Evolutionary conservation across 2,113 vertebrate genomes (phyloP), one percentile per base, ranked within the genome.

Genomic region (Solea senegalensis): DNA sequence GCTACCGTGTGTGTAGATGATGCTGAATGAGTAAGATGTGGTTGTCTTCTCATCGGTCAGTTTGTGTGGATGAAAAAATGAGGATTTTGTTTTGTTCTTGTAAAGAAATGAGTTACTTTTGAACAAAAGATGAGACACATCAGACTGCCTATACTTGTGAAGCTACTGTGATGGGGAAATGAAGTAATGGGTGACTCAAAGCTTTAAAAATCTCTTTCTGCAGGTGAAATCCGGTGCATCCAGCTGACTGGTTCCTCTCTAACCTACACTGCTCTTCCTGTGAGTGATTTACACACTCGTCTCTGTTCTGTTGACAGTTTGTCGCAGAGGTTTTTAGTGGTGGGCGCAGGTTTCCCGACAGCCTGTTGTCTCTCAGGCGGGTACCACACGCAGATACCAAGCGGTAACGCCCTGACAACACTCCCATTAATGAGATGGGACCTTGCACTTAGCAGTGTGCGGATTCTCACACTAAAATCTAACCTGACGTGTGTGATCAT

Each of bases 331-430:
- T 93, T 93, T 91, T 89, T 91, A 88, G 81, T 87, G 89, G 87
- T 83, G 89, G 87, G 86, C 85, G 56, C 91, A 93, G 92, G 90
- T 94, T 91, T 90, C 21, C 82, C 65, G 49, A 90, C 90, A 91
- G 91, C 90, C 90, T 93, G 92, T 92, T 91, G 91, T 93, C 84
- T 89, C 76, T 71, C 76, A 39, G 84, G 81, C 93, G 89, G 90
- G 91, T 93, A 89, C 88, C 87, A 88, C 79, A 49, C 74, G 27
- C 82, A 73, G 84, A 83, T 88, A 90, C 83, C 84, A 85, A 88
- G 83, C 78, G 62, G 81, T 74, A 84, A 83, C 76, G 83, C 71
- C 83, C 71, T 85, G 88, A 90, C 88, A 85, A 89, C 81, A 86
- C 90, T 86, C 88, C 76, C 88, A 75, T 90, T 11, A 92, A 92